Evolutionary conservation across 2,113 vertebrate species (phyloP).

Genomic region (Emydocephalus ijimae): DNA sequence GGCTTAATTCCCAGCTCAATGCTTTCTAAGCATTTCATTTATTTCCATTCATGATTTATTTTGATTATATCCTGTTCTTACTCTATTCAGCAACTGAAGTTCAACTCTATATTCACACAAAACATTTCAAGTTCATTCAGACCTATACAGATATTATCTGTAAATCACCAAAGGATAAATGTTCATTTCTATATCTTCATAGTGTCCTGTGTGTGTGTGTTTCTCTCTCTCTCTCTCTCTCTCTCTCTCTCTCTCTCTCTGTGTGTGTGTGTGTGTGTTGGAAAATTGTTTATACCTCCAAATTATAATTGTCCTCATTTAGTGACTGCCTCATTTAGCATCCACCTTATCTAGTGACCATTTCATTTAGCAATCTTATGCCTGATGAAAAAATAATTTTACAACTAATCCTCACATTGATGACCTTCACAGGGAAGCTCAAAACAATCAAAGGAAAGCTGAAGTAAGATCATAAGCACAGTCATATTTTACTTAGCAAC

Average conservation of each 20-base stretch:
- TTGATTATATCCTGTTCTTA: not conserved
- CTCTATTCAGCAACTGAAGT: not conserved
- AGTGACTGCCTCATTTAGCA: not conserved
- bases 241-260: too few relatives aligned
- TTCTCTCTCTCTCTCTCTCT: too few relatives aligned
- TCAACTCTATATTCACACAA: not conserved
- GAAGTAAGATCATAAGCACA: not conserved
- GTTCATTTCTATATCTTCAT: not conserved
- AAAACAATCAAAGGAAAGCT: not conserved
- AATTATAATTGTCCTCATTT: not conserved
- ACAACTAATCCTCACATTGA: not conserved
- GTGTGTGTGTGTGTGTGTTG: not conserved
- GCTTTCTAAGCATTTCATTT: not conserved
- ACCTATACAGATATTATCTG: not conserved
- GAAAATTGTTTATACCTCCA: not conserved
- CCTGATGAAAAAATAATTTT: not conserved
- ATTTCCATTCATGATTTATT: not conserved
- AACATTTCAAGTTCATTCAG: not conserved
- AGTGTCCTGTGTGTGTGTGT: not conserved
- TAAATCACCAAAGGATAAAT: not conserved
- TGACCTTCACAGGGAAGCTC: not conserved
- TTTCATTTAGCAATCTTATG: not conserved
- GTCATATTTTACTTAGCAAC: not conserved
- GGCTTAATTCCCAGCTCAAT: not conserved
- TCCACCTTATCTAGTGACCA: not conserved